These are phyloP conservation scores for Patella pellucida DNA, from an alignment of 2,888 invertebrate species.

Conservation along the genomic window DNA sequence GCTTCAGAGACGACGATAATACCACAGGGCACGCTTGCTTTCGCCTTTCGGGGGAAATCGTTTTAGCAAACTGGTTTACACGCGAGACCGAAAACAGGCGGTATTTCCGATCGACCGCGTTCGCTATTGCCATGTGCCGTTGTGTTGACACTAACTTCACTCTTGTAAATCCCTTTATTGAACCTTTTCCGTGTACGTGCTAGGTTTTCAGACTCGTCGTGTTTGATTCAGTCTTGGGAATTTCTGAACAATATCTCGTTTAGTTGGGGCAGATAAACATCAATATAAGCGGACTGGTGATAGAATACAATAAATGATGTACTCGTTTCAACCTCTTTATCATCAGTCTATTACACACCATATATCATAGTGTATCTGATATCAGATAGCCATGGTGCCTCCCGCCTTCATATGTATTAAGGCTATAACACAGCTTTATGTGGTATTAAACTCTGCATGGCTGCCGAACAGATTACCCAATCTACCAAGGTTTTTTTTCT, in stretches of 20 bases:
- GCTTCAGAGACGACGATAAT: constrained; percentile 17
- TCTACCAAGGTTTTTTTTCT: too few relatives aligned
- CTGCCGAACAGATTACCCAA: too few relatives aligned
- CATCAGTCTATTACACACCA: too few relatives aligned
- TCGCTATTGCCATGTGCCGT: neutral
- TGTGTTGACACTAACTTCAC: constrained; percentile 5
- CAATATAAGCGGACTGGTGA: too few relatives aligned
- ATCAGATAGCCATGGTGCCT: too few relatives aligned
- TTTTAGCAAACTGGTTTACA: constrained; percentile 11
- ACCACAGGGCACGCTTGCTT: constrained; percentile 14
- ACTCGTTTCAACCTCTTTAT: too few relatives aligned
- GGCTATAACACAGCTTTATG: too few relatives aligned
- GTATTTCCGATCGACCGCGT: neutral
- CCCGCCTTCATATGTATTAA: too few relatives aligned
- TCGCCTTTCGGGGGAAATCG: neutral
- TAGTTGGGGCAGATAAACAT: too few relatives aligned
- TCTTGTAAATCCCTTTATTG: constrained; percentile 5
- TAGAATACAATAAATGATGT: too few relatives aligned
- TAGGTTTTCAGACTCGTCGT: neutral
- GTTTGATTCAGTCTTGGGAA: neutral
- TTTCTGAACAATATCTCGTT: neutral
- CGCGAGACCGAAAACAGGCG: constrained; percentile 5
- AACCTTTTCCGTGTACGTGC: neutral
- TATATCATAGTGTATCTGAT: too few relatives aligned
- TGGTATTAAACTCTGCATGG: too few relatives aligned